These are phyloP conservation scores for Tapirus indicus DNA, from an alignment of 2,797 vertebrate genomes.

Conservation along the genomic window DNA sequence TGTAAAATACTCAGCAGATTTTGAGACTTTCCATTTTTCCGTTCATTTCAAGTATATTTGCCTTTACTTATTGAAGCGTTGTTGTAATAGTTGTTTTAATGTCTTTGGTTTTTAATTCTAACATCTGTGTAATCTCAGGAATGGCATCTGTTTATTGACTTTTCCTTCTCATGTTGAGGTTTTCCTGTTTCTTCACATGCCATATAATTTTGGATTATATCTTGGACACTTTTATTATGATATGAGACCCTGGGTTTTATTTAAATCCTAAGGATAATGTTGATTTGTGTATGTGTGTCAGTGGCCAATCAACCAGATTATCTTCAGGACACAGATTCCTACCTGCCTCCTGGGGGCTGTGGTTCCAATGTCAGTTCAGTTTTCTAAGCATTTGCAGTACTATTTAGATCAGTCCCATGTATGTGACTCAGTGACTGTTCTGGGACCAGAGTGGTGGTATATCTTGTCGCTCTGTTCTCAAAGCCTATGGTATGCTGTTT, in stretches of 20 bases:
- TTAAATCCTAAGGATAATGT: slow-evolving; percentile 46
- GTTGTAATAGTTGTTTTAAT: slow-evolving; percentile 17
- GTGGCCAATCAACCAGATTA: not conserved
- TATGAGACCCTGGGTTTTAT: not conserved
- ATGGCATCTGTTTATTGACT: slow-evolving; percentile 8
- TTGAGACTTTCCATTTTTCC: slow-evolving; percentile 27
- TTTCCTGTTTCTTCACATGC: slow-evolving; percentile 10
- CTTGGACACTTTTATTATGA: not conserved
- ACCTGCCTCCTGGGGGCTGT: not conserved
- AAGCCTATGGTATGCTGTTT: not conserved
- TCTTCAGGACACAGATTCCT: not conserved
- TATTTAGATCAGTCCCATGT: not conserved
- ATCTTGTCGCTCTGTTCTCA: not conserved
- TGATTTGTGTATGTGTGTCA: not conserved
- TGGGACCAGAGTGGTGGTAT: not conserved
- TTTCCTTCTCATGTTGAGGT: slow-evolving; percentile 1
- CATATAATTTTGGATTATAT: not conserved
- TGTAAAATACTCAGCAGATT: not conserved
- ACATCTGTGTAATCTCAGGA: not conserved
- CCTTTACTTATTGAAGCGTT: slow-evolving; percentile 22
- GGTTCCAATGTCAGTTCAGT: not conserved
- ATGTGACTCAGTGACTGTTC: not conserved
- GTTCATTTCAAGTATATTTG: slow-evolving; percentile 42
- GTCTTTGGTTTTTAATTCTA: slow-evolving; percentile 3
- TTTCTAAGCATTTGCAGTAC: not conserved